These are phyloP conservation scores for Entelurus aequoreus DNA, from an alignment of 2,113 vertebrate genomes.

Conservation along the genomic window DNA sequence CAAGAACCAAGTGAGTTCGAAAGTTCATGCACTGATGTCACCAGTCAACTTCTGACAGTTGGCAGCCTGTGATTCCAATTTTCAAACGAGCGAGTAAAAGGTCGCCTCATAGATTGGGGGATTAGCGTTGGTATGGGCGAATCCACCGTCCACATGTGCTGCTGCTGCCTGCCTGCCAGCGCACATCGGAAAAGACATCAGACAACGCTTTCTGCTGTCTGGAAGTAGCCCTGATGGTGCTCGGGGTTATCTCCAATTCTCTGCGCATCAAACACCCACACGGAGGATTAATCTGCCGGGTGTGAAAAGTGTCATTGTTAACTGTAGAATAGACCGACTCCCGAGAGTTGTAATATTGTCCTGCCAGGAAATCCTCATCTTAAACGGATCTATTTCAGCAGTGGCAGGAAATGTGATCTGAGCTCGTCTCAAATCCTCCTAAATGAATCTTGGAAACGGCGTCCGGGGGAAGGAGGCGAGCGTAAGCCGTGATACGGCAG, in stretches of 20 bases:
- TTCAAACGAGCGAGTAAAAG: constrained; percentile 37
- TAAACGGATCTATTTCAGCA: constrained; percentile 11
- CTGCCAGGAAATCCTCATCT: constrained; percentile 21
- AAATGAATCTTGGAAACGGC: constrained; percentile 19
- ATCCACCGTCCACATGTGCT: constrained; percentile 35
- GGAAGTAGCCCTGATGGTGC: not conserved
- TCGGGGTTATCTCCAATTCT: not conserved
- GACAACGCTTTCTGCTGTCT: constrained; percentile 14
- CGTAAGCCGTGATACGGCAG: constrained; percentile 20
- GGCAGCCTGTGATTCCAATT: constrained; percentile 23
- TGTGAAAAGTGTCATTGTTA: constrained; percentile 9
- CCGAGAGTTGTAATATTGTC: constrained; percentile 22
- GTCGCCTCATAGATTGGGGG: constrained; percentile 35
- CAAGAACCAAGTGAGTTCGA: too few species aligned
- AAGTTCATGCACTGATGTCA: not conserved
- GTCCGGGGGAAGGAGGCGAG: not conserved
- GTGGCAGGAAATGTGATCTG: constrained; percentile 28
- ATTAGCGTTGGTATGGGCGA: constrained; percentile 37
- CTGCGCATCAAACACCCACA: not conserved
- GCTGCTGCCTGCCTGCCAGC: constrained; percentile 5
- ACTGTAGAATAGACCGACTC: constrained; percentile 9
- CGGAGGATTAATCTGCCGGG: not conserved
- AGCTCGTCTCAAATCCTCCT: constrained; percentile 26
- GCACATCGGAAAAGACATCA: constrained; percentile 18
- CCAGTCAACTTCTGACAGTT: not conserved